Percentiles rank a stretch among this genome's conserved stretches.
phyloP scores from a whole-genome alignment of 2,888 invertebrate species.

The Campoplex nolae region DNA sequence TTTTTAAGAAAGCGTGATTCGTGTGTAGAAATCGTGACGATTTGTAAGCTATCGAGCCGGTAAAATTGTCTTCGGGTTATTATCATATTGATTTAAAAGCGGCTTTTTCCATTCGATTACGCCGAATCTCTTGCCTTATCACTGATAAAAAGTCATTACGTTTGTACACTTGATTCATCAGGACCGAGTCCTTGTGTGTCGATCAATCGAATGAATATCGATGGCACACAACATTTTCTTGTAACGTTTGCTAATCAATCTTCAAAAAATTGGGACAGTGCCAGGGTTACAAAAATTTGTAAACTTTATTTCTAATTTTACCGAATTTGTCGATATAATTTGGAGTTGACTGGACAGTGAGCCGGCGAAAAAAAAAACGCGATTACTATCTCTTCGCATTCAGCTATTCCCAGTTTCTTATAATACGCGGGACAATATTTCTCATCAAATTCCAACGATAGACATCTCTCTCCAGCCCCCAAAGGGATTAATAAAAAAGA shows the following conservation, averaged over 20 bases:
- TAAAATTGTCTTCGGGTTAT: neutral
- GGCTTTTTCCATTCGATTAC: conserved; percentile 5
- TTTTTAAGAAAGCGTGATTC: conserved; percentile 55
- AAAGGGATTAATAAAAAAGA: neutral
- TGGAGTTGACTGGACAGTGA: neutral
- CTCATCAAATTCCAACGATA: conserved; percentile 8
- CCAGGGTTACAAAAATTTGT: too few species aligned
- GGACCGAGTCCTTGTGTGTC: neutral
- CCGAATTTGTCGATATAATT: neutral
- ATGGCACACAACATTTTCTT: neutral
- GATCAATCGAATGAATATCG: neutral
- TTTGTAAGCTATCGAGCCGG: neutral
- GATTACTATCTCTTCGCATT: neutral
- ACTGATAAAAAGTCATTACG: conserved; percentile 1
- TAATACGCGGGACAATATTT: neutral
- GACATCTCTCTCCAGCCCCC: neutral
- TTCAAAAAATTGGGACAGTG: neutral
- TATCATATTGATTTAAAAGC: conserved; percentile 1
- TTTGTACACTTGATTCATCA: conserved; percentile 11
- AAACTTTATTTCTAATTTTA: too few species aligned
- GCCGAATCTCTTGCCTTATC: neutral
- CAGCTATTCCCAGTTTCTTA: neutral
- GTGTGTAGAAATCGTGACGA: conserved; percentile 74
- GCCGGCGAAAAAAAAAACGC: neutral
- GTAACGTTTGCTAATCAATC: neutral